Percentiles rank a stretch among this genome's conserved stretches.
phyloP scores from a whole-genome alignment of 2,888 invertebrate genomes.

The Scotopteryx bipunctaria region DNA sequence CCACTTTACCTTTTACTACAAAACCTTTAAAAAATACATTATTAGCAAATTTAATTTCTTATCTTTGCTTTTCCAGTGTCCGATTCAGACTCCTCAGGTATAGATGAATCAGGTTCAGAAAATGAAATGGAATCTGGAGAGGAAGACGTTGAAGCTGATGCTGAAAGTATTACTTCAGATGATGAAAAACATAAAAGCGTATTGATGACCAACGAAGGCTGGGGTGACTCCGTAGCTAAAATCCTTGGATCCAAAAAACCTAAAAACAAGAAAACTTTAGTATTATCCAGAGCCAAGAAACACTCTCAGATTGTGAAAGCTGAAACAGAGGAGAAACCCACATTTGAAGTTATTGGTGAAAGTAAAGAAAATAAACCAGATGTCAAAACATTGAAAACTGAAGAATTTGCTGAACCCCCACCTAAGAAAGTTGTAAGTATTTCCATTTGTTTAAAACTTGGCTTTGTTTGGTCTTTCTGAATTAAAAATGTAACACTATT shows the following conservation, averaged over 20 bases:
- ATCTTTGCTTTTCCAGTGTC: slow-evolving; percentile 37
- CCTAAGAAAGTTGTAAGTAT: slow-evolving; percentile 65
- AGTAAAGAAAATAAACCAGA: slow-evolving; percentile 70
- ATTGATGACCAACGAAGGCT: slow-evolving; percentile 85
- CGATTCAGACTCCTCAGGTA: slow-evolving; percentile 58
- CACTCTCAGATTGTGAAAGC: slow-evolving; percentile 79
- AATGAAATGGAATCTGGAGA: slow-evolving; percentile 48
- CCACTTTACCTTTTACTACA: neutral
- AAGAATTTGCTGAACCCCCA: slow-evolving; percentile 53
- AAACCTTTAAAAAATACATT: neutral
- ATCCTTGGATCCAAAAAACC: slow-evolving; percentile 90
- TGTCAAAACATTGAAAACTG: slow-evolving; percentile 54
- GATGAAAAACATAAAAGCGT: slow-evolving; percentile 33
- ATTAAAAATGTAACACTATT: no score
- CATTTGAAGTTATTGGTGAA: slow-evolving; percentile 88
- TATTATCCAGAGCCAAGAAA: slow-evolving; percentile 92
- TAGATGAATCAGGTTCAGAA: slow-evolving; percentile 56
- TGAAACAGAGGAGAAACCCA: slow-evolving; percentile 72
- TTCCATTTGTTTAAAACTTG: neutral
- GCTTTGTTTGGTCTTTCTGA: no score
- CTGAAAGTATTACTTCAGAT: slow-evolving; percentile 43
- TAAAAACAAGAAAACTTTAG: slow-evolving; percentile 88
- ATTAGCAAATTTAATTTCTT: neutral
- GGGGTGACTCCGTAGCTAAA: slow-evolving; percentile 93
- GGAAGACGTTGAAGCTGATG: slow-evolving; percentile 44